These are phyloP conservation scores for Argopecten irradians DNA, from an alignment of 1,140 invertebrate genomes.

Conservation along the genomic window DNA sequence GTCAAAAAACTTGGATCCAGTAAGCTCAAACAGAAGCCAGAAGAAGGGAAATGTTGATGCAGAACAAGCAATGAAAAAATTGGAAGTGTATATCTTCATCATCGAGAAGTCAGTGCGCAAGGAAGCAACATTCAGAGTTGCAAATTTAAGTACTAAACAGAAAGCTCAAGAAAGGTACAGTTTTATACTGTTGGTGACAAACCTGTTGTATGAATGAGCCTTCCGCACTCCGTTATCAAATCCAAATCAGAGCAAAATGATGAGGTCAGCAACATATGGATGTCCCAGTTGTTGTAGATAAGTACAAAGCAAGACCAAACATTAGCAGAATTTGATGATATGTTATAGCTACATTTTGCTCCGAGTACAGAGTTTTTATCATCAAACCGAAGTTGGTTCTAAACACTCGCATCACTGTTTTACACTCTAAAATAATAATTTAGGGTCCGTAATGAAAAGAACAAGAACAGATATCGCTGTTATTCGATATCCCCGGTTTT, in stretches of 20 bases:
- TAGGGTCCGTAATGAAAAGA: too few relatives aligned
- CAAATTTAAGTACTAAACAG: too few relatives aligned
- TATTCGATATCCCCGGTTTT: constrained; percentile 37
- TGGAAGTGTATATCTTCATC: too few relatives aligned
- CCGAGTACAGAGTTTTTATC: background rate
- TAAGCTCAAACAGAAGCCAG: too few relatives aligned
- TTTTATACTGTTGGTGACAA: constrained; percentile 45
- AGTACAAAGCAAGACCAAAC: background rate
- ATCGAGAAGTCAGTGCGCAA: too few relatives aligned
- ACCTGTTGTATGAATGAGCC: background rate
- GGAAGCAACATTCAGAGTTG: too few relatives aligned
- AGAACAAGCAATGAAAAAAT: too few relatives aligned
- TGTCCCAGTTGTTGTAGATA: constrained; percentile 21
- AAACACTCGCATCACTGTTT: constrained; percentile 3
- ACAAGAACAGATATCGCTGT: too few relatives aligned
- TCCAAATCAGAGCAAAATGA: background rate
- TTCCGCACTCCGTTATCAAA: too few relatives aligned
- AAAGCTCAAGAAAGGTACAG: too few relatives aligned
- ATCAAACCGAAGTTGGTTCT: background rate
- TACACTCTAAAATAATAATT: constrained; percentile 39
- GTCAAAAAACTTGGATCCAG: background rate
- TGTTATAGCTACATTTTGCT: background rate
- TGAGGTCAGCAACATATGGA: background rate
- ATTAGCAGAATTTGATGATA: background rate
- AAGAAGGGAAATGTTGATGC: too few relatives aligned